A percentile compares a stretch with the other conserved stretches of the same genome.
Conservation (phyloP, 2,797 vertebrate genomes). For the Scleropages formosus region DNA sequence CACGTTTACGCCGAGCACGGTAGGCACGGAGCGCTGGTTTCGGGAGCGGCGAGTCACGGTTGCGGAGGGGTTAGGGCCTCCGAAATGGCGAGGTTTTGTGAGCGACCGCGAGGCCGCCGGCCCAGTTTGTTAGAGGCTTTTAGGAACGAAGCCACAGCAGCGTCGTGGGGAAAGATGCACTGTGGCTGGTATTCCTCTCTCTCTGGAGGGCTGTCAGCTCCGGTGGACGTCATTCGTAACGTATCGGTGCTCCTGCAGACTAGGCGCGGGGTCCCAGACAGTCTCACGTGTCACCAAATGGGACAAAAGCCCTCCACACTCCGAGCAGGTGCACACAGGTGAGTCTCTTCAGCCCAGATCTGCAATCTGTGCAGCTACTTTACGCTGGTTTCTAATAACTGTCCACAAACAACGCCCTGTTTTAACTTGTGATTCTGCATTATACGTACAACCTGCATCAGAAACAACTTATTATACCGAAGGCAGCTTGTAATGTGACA, state of each 20-base stretch:
- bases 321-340: neutral
- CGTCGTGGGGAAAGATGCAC: neutral
- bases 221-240: neutral
- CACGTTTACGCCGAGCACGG: neutral
- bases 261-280: neutral
- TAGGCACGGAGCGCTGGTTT: neutral
- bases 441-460: too few relatives aligned
- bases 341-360: too few relatives aligned
- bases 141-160: neutral
- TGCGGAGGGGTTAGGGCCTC: neutral
- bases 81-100: neutral
- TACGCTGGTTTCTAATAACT: neutral
- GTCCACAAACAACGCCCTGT: neutral
- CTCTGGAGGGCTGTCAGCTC: neutral
- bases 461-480: too few relatives aligned
- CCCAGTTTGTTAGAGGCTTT: neutral
- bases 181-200: neutral
- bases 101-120: too few relatives aligned
- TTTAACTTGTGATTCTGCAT: conserved; percentile 1
- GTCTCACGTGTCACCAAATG: neutral
- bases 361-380: too few relatives aligned
- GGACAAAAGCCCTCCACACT: neutral
- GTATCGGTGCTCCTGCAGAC: neutral
- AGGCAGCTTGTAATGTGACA: conserved; percentile 1
- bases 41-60: neutral